Base-by-base conservation (phyloP, 2,797 vertebrate species). In the Craterocephalus amniculus region DNA sequence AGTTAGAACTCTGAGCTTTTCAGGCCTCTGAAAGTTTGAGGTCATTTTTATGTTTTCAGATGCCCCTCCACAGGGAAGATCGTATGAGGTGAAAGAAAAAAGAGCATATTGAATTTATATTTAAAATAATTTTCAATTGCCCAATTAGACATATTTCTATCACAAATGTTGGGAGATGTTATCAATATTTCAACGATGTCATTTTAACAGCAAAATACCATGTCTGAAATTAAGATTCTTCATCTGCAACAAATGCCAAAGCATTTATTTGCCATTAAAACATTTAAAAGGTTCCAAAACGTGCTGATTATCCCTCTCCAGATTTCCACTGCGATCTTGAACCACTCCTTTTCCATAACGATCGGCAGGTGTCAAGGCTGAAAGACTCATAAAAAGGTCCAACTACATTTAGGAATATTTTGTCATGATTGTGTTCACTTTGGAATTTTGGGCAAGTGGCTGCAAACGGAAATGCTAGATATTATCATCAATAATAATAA, bases 61-160 rank as follows among this genome's bases (percentile, higher is more conserved):
- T 4, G 71, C 85, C 84, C 79, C 78, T 87, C 87, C 81, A 58
- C 70, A 87, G 80, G 3, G 51, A 65, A 79, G 18, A 54, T 26
- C 6, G 31, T 38, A 51, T 26, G 59, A 43, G 20, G 61, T 1
- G 38, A 49, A 16, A n/a, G 11, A 5, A 14, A 13, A 22, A 36
- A 32, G 6, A 22, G n/a, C 40, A 20, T 2, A 3, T 45, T 40
- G 4, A 40, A 40, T 40, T 14, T 20, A 20, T 8, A n/a, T 45
- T 20, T n/a, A 3, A 2, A 45, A 20, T n/a, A 4, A 43, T 48
- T 22, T 48, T 3, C n/a, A 9, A 3, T 10, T 22, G 16, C 7
- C 9, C 9, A 22, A 22, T 48, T 22, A 9, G 43, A n/a, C 20
- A 48, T n/a, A 48, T 48, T 0, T 7, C 20, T 48, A 14, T 40